Conservation (phyloP, 92 coral and sea anemone genomes). For the Bergia sp. region DNA sequence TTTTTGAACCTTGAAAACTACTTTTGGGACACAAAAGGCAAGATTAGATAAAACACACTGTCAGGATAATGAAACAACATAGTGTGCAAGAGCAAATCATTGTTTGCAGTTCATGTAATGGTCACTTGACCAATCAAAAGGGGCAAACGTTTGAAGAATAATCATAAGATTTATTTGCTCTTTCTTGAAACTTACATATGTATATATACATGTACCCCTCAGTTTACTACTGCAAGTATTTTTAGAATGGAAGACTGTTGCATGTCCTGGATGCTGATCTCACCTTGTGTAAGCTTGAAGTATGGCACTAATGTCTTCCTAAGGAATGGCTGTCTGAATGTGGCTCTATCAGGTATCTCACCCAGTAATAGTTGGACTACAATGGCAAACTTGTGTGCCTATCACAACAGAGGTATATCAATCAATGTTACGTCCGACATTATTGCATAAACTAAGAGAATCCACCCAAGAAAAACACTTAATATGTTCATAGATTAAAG, state of each 20-base stretch:
- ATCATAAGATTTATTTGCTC: background rate
- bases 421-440: too few species aligned
- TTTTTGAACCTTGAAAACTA: too few species aligned
- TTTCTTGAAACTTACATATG: background rate
- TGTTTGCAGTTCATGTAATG: background rate
- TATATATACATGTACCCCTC: background rate
- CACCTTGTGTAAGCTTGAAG: conserved; percentile 96
- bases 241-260: too few species aligned
- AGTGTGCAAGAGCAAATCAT: background rate
- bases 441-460: too few species aligned
- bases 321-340: conserved; percentile 93
- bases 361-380: conserved; percentile 96
- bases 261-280: background rate
- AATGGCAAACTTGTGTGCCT: conserved; percentile 99
- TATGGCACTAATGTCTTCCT: conserved; percentile 95
- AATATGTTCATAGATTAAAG: background rate
- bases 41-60: too few species aligned
- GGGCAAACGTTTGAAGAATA: too few species aligned
- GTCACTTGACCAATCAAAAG: background rate
- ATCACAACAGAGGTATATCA: conserved; percentile 4
- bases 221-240: background rate
- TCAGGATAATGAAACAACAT: too few species aligned
- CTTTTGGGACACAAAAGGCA: too few species aligned
- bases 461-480: background rate
- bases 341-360: conserved; percentile 97